A percentile compares a stretch with the other conserved stretches of the same genome.
These are phyloP conservation scores for Phthorimaea operculella DNA, from an alignment of 1,140 invertebrate genomes.

Conservation along the genomic window DNA sequence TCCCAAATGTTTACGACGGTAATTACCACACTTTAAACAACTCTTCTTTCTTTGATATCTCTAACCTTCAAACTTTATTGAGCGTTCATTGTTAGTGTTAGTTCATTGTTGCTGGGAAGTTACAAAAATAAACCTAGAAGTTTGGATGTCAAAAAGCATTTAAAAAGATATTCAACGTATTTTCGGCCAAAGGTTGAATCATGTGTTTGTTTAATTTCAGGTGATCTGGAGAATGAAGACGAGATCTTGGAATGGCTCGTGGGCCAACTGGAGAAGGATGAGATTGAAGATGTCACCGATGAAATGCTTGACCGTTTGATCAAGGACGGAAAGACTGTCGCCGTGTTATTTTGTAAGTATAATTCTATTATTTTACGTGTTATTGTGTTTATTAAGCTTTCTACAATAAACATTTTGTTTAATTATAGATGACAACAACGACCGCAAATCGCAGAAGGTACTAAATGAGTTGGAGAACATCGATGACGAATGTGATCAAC, in stretches of 20 bases:
- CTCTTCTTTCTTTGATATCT: background rate
- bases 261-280: slow-evolving; percentile 87
- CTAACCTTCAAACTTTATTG: background rate
- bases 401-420: too few species aligned
- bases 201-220: slow-evolving; percentile 48
- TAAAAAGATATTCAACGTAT: background rate
- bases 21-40: slow-evolving; percentile 18
- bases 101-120: too few species aligned
- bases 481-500: slow-evolving; percentile 91
- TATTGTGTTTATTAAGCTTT: too few species aligned
- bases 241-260: slow-evolving; percentile 90
- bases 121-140: too few species aligned
- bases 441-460: slow-evolving; percentile 86
- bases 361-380: too few species aligned
- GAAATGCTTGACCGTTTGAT: slow-evolving; percentile 92
- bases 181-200: background rate
- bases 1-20: slow-evolving; percentile 93
- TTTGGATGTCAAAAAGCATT: background rate
- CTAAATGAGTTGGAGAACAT: slow-evolving; percentile 93
- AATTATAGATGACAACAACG: slow-evolving; percentile 87
- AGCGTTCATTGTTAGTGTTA: too few species aligned
- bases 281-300: slow-evolving; percentile 95
- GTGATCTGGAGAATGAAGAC: slow-evolving; percentile 91
- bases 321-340: slow-evolving; percentile 88
- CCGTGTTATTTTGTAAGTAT: slow-evolving; percentile 91